A percentile compares a stretch with the other conserved stretches of the same genome.
Evolutionary conservation across 1,140 invertebrate genomes (phyloP).

Genomic region (Sinella curviseta): DNA sequence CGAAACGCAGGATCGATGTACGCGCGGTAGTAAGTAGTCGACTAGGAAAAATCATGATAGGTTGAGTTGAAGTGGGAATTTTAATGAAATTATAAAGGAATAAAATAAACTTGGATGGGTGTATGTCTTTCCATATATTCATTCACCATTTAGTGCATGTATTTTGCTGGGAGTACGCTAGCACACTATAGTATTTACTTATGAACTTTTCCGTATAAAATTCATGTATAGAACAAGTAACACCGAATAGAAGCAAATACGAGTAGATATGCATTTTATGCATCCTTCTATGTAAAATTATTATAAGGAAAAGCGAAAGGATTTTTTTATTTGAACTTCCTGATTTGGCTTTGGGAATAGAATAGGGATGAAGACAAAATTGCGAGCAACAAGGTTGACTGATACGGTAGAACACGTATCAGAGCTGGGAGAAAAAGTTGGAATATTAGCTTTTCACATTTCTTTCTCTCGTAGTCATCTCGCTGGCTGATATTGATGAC

Average conservation of each 20-base stretch:
- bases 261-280: no score
- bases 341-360: not conserved
- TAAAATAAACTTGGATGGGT: conserved; percentile 4
- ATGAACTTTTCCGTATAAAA: no score
- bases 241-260: no score
- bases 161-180: no score
- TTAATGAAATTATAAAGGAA: conserved; percentile 25
- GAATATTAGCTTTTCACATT: conserved; percentile 15
- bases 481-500: no score
- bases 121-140: not conserved
- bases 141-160: not conserved
- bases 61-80: conserved; percentile 4
- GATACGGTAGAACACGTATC: not conserved
- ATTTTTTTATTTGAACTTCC: no score
- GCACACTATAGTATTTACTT: no score
- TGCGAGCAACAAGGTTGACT: not conserved
- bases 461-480: not conserved
- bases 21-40: not conserved
- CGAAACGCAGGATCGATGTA: not conserved
- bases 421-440: conserved; percentile 1
- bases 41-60: not conserved
- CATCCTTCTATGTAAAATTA: no score
- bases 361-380: conserved; percentile 12
- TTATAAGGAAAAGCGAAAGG: no score
- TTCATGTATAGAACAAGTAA: no score